Evolutionary conservation across 1,140 invertebrate species (phyloP).

Genomic region (Megathymus violae): DNA sequence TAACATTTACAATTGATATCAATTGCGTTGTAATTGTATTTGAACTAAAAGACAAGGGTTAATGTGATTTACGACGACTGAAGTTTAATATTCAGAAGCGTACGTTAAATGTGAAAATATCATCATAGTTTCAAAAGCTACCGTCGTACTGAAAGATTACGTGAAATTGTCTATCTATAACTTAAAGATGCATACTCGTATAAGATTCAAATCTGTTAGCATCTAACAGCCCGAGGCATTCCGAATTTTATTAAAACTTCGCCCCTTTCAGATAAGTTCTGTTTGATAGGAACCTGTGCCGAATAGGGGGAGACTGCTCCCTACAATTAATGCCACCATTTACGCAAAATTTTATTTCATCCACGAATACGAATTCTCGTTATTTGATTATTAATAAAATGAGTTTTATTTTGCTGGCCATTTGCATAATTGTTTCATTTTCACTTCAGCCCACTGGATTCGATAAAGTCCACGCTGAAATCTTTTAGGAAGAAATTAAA

Average conservation of each 20-base stretch:
- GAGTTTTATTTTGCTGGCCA: conserved; percentile 71
- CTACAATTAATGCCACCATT: conserved; percentile 76
- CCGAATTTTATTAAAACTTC: conserved; percentile 78
- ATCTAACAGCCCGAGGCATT: conserved; percentile 62
- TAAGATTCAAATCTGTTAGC: conserved; percentile 42
- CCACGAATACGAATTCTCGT: conserved; percentile 65
- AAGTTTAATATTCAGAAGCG: too few relatives aligned
- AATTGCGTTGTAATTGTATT: too few relatives aligned
- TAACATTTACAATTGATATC: too few relatives aligned
- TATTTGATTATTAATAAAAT: conserved; percentile 80
- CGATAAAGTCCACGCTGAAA: conserved; percentile 49
- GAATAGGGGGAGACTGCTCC: conserved; percentile 5
- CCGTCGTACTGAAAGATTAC: conserved; percentile 35
- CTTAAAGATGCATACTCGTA: conserved; percentile 23
- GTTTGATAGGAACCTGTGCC: conserved; percentile 70
- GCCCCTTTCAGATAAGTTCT: conserved; percentile 75
- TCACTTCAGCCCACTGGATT: conserved; percentile 59
- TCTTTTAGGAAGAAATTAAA: conserved; percentile 64
- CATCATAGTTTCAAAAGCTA: too few relatives aligned
- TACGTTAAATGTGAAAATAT: too few relatives aligned
- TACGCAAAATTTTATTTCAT: conserved; percentile 78
- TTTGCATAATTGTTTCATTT: conserved; percentile 80
- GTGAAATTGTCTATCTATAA: conserved; percentile 28
- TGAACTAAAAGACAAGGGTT: too few relatives aligned
- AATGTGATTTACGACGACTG: too few relatives aligned